Percentiles rank a stretch among this genome's conserved stretches.
Evolutionary conservation across 2,113 vertebrate species (phyloP).

Genomic region (Ammodytes dubius): DNA sequence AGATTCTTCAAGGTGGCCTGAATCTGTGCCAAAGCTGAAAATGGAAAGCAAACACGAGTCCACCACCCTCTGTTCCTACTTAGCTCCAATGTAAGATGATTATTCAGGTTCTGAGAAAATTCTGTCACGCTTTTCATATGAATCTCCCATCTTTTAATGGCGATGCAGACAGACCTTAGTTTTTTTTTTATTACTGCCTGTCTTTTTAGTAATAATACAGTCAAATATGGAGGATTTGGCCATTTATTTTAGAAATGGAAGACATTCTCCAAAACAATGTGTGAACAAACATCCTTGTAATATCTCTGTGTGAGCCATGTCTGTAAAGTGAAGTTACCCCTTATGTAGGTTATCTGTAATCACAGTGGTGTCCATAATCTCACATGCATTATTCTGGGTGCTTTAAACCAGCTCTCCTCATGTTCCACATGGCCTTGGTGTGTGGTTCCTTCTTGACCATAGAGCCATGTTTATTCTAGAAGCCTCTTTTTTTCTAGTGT

Average conservation of each 20-base stretch:
- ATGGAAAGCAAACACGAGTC: constrained; percentile 79
- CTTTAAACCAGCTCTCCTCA: constrained; percentile 31
- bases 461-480: constrained; percentile 59
- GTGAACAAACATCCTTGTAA: constrained; percentile 16
- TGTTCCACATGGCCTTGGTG: constrained; percentile 48
- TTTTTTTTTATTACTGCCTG: constrained; percentile 59
- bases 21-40: constrained; percentile 76
- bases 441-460: constrained; percentile 51
- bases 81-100: constrained; percentile 80
- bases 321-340: constrained; percentile 16
- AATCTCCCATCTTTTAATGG: constrained; percentile 53
- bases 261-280: constrained; percentile 20
- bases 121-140: constrained; percentile 70
- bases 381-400: constrained; percentile 46
- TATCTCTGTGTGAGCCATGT: constrained; percentile 17
- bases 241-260: constrained; percentile 29
- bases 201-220: constrained; percentile 49
- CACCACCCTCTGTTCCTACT: constrained; percentile 80
- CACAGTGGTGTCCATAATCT: constrained; percentile 32
- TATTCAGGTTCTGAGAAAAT: constrained; percentile 72
- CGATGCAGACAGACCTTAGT: constrained; percentile 43
- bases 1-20: constrained; percentile 81
- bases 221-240: constrained; percentile 34
- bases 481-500: constrained; percentile 39
- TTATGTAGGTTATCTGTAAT: constrained; percentile 40